A percentile compares a stretch with the other conserved stretches of the same genome.
Conservation (phyloP, 2,888 invertebrate species). For the Pterostichus madidus region DNA sequence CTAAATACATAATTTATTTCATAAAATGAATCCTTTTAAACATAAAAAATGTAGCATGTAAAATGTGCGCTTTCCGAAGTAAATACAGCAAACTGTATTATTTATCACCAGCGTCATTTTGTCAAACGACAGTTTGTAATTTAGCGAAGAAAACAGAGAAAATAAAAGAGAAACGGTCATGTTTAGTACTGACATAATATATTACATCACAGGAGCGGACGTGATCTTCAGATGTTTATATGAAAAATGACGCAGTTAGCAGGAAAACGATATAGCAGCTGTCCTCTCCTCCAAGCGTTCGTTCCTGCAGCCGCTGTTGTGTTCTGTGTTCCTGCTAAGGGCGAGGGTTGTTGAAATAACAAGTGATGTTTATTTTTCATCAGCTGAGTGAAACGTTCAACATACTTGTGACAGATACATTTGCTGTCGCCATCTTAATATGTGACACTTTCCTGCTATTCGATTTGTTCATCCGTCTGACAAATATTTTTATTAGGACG, state of each 20-base stretch:
- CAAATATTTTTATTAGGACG: conserved; percentile 7
- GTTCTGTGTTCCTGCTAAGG: background rate
- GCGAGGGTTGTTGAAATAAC: conserved; percentile 44
- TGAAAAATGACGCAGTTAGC: conserved; percentile 59
- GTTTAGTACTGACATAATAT: conserved; percentile 57
- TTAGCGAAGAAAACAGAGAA: conserved; percentile 29
- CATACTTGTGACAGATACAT: conserved; percentile 35
- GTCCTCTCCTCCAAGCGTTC: conserved; percentile 22
- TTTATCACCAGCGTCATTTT: conserved; percentile 44
- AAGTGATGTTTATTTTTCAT: conserved; percentile 60
- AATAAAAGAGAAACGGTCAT: conserved; percentile 44
- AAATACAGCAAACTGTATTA: background rate
- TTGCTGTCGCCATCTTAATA: conserved; percentile 45
- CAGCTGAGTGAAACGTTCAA: conserved; percentile 47
- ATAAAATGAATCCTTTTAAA: no score
- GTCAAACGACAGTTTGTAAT: conserved; percentile 42
- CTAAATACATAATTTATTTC: no score
- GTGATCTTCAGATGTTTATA: conserved; percentile 60
- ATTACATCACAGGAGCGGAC: conserved; percentile 50
- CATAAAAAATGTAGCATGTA: no score
- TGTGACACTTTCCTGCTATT: conserved; percentile 17
- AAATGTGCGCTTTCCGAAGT: no score
- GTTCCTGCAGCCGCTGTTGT: background rate
- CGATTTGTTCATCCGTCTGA: conserved; percentile 10
- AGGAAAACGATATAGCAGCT: conserved; percentile 51